Percentiles rank a stretch among this genome's conserved stretches.
phyloP scores from a whole-genome alignment of 2,113 vertebrate genomes.

The Lepisosteus osseus region DNA sequence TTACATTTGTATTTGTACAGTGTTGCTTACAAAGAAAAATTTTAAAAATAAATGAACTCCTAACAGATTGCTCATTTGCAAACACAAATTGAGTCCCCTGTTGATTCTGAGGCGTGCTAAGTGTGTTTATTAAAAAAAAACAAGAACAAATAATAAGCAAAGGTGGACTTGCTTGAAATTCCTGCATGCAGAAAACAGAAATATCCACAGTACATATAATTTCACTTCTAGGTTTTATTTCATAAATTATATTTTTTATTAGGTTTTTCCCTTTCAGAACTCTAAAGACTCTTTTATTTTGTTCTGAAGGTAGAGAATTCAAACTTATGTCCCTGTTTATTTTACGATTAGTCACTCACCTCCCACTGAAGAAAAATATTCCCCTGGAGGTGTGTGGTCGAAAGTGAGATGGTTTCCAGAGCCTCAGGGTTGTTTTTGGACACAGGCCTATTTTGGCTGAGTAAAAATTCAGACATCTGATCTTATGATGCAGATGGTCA shows the following conservation, averaged over 20 bases:
- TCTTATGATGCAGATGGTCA: constrained; percentile 27
- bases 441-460: constrained; percentile 9
- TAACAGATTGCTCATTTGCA: constrained; percentile 66
- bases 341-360: constrained; percentile 44
- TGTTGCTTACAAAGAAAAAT: constrained; percentile 55
- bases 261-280: constrained; percentile 8
- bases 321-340: constrained; percentile 51
- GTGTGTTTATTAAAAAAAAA: constrained; percentile 47
- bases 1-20: constrained; percentile 54
- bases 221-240: constrained; percentile 40
- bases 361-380: constrained; percentile 42
- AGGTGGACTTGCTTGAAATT: constrained; percentile 40
- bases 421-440: constrained; percentile 21
- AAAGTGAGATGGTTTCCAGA: constrained; percentile 5
- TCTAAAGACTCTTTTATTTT: constrained; percentile 28
- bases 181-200: constrained; percentile 7
- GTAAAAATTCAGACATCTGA: constrained; percentile 22
- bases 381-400: constrained; percentile 41
- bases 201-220: constrained; percentile 33
- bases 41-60: constrained; percentile 59
- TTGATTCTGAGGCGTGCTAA: constrained; percentile 41
- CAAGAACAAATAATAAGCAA: constrained; percentile 13
- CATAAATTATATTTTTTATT: constrained; percentile 37
- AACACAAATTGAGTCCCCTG: constrained; percentile 51
- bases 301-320: constrained; percentile 58